Evolutionary conservation across 2,113 vertebrate species (phyloP).

Genomic region (Osmerus eperlanus): DNA sequence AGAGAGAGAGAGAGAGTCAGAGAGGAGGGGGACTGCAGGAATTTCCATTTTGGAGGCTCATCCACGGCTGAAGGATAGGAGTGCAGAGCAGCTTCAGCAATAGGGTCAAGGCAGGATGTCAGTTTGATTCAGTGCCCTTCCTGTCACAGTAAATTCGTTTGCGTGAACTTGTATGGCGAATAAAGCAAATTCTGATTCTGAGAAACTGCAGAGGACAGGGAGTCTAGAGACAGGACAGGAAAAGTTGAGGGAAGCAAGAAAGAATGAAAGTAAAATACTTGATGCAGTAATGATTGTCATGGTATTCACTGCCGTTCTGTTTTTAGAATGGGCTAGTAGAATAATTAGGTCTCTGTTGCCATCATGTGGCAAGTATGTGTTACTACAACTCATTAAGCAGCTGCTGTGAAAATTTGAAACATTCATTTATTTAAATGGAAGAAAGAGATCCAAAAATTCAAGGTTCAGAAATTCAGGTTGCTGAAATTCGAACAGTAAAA

Average conservation of each 20-base stretch:
- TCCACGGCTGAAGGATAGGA: not conserved
- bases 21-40: constrained; percentile 50
- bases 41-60: constrained; percentile 13
- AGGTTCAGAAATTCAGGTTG: no score
- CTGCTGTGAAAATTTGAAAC: not conserved
- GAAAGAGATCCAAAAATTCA: no score
- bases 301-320: not conserved
- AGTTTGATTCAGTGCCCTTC: not conserved
- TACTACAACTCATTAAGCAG: not conserved
- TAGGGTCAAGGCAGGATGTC: not conserved
- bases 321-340: not conserved
- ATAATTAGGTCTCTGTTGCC: not conserved
- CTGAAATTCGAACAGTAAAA: no score
- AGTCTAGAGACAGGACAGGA: no score
- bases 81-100: not conserved
- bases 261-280: no score
- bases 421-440: no score
- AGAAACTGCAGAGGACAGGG: no score
- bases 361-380: not conserved
- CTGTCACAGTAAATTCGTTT: no score
- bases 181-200: no score
- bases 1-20: not conserved
- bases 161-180: no score
- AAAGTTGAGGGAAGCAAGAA: no score
- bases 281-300: not conserved